Conservation (phyloP, 1,140 invertebrate genomes). For the Chlorops oryzae region DNA sequence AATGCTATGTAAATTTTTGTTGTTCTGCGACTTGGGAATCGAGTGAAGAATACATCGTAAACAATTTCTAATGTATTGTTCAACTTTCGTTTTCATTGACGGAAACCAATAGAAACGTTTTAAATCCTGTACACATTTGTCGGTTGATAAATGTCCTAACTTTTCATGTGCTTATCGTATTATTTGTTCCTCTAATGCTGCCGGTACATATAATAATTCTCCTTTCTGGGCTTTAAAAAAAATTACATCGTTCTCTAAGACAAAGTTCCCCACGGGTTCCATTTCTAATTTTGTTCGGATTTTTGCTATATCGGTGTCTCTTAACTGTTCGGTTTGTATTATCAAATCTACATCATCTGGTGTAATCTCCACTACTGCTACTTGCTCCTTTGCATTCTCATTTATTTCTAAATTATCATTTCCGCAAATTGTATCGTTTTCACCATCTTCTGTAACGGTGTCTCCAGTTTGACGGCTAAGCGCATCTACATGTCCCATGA, state of each 20-base stretch:
- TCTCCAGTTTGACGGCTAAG: conserved; percentile 15
- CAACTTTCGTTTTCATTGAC: conserved; percentile 21
- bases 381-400: too few species aligned
- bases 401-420: too few species aligned
- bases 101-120: conserved; percentile 26
- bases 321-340: too few species aligned
- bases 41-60: conserved; percentile 24
- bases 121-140: conserved; percentile 19
- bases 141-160: neutral
- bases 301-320: too few species aligned
- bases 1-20: conserved; percentile 26
- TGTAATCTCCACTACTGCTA: too few species aligned
- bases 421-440: too few species aligned
- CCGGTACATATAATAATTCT: neutral
- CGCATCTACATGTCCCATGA: conserved; percentile 35
- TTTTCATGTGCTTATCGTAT: neutral
- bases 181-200: neutral
- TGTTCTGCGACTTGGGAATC: conserved; percentile 14
- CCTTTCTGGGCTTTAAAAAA: neutral
- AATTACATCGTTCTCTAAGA: too few species aligned
- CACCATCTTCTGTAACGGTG: too few species aligned
- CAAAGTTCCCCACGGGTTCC: too few species aligned
- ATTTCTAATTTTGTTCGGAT: too few species aligned
- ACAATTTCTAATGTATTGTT: conserved; percentile 17
- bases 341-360: too few species aligned